These are phyloP conservation scores for Nothoprocta pentlandii DNA, from an alignment of 2,113 vertebrate genomes.

Conservation along the genomic window DNA sequence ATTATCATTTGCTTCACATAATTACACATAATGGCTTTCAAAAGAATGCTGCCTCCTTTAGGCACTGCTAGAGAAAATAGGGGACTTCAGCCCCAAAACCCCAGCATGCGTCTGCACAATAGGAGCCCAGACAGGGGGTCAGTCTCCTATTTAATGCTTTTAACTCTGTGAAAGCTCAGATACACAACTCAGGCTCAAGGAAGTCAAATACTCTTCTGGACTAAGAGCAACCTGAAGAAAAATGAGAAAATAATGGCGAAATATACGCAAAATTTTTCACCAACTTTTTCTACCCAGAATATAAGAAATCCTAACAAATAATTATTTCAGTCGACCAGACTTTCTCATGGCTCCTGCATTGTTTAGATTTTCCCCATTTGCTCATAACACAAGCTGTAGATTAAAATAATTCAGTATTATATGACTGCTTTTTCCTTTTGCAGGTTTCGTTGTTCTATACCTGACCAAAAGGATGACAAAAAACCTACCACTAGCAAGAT, in stretches of 20 bases:
- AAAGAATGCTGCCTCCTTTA: background rate
- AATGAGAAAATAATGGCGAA: background rate
- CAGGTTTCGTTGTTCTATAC: constrained; percentile 73
- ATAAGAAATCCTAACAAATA: background rate
- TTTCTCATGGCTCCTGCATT: background rate
- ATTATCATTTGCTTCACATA: background rate
- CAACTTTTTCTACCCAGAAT: background rate
- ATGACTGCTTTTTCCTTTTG: background rate
- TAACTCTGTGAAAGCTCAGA: background rate
- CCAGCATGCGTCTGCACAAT: rapidly evolving
- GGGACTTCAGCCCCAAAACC: background rate
- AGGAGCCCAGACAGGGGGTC: background rate
- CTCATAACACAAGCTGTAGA: background rate
- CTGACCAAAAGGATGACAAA: constrained; percentile 70
- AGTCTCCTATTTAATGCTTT: background rate
- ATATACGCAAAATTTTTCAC: background rate
- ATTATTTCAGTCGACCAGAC: background rate
- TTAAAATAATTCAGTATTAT: background rate
- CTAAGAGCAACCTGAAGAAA: background rate
- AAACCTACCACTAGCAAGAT: constrained; percentile 77
- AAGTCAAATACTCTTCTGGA: background rate
- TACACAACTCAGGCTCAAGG: background rate
- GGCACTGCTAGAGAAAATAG: background rate
- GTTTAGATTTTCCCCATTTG: background rate
- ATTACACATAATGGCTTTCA: background rate